Conservation (phyloP, 2,888 invertebrate genomes). For the Atherix ibis region DNA sequence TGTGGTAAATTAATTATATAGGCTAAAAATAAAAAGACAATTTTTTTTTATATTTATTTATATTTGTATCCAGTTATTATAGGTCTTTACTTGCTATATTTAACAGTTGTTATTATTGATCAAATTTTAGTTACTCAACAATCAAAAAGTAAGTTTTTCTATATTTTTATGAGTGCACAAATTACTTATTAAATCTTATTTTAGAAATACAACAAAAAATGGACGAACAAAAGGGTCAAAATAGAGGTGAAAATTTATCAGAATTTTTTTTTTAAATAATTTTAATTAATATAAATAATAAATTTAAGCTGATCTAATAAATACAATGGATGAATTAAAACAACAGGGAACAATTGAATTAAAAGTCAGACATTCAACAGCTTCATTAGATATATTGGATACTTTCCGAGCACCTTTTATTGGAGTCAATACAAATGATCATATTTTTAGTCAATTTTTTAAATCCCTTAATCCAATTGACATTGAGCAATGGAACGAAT, state of each 20-base stretch:
- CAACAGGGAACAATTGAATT: slow-evolving; percentile 4
- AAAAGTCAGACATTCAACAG: neutral
- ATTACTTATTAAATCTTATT: too few species aligned
- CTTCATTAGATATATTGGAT: neutral
- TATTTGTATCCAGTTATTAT: slow-evolving; percentile 13
- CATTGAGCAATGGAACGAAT: slow-evolving; percentile 7
- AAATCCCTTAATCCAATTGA: slow-evolving; percentile 10
- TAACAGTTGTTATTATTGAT: slow-evolving; percentile 16
- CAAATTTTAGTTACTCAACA: slow-evolving; percentile 14
- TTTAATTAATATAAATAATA: too few species aligned
- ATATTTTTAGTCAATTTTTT: slow-evolving; percentile 9
- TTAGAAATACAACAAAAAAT: too few species aligned
- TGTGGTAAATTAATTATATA: slow-evolving; percentile 1
- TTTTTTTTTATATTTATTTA: neutral
- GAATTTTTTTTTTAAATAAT: too few species aligned
- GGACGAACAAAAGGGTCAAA: too few species aligned
- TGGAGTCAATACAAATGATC: slow-evolving; percentile 5
- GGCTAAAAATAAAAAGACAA: neutral
- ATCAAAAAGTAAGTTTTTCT: slow-evolving; percentile 9
- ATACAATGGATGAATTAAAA: too few species aligned
- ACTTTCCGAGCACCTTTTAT: slow-evolving; percentile 2
- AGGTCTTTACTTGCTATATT: slow-evolving; percentile 15
- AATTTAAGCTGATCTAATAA: too few species aligned
- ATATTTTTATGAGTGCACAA: too few species aligned
- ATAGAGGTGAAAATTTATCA: too few species aligned